Evolutionary conservation across 1,140 invertebrate genomes (phyloP), one percentile per base, ranked within the genome.

Genomic region (Drosophila repleta): DNA sequence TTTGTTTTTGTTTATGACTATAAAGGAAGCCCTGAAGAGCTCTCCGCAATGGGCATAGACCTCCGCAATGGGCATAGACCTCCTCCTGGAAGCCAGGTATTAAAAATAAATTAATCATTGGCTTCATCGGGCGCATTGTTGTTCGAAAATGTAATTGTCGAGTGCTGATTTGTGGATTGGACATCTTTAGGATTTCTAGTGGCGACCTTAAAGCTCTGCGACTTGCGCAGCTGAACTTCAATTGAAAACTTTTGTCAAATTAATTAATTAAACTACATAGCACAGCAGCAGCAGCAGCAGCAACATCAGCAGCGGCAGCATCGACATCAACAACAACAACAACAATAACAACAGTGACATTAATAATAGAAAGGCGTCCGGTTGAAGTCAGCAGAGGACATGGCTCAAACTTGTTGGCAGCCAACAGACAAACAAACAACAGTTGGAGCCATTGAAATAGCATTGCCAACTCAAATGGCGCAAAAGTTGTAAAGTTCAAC

Each of bases 231-330:
- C 56, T 63, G 53, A 75, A 75, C 61, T 88, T 79, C 75, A 79
- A 82, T 82, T 76, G 71, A 76, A 88, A 87, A 87, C 75, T 87
- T 84, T 79, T 83, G 82, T 83, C 79, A 88, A 87, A 87, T 87
- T 88, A 87, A 87, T 87, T 87, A 87, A 87, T 87, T 88, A 87
- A 87, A 88, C 84, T 88, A 87, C 74, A 64, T 73, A 72, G 41
- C n/a, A n/a, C n/a, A n/a, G n/a, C n/a, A n/a, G n/a, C 55, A 81
- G 60, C 55, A 57, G 32, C 24, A 56, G 49, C 26, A 58, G 52
- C 49, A 57, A 26, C 32, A 55, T 39, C 26, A 58, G 51, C 41
- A 3, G 52, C 65, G 70, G 29, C 41, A 76, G 63, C 24, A 46
- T 18, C 21, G 41, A 43, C 21, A 55, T 18, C n/a, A 53, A 39